Base-by-base conservation (phyloP, 1,140 invertebrate genomes). In the Drosophila suzukii region DNA sequence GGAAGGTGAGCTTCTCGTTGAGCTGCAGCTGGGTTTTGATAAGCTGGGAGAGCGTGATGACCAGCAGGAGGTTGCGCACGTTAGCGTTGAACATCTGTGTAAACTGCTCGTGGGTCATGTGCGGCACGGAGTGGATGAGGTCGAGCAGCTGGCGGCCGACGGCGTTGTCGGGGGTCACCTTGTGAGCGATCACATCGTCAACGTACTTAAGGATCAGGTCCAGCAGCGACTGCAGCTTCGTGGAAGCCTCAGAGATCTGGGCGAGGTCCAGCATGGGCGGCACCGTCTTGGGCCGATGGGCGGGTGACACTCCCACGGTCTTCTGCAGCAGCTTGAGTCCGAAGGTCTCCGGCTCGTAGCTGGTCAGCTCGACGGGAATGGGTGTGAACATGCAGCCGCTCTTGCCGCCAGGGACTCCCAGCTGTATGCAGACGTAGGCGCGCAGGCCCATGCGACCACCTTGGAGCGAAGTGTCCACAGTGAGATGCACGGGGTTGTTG, bases 311-410 rank as follows among this genome's bases (percentile, higher is more conserved):
- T 78, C 94, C 91, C 77, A 96, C 94, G 1, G 96, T 97, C 92
- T 97, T 97, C 77, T 96, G 94, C 84, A 96, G 96, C 34, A 97
- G 91, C 86, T 96, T 95, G 12, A 98, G 82, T 4, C 96, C 97
- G 51, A 96, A 95, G 51, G 95, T 95, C 95, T 99, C 98, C 32
- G 98, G 97, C 86, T 98, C 97, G 92, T 98, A 98, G 78, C 95
- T 96, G 12, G 94, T 95, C 13, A 98, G 94, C 89, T 97, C 95
- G 41, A 97, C 96, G 83, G 96, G 96, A 36, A 97, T 95, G 27
- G 97, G 97, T 3, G 98, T 98, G 91, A 99, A 99, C 98, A 99
- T 99, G 81, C 96, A 98, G 47, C 98, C 98, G 90, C 95, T 95
- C 83, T 98, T 98, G 50, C 97, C 97, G 62, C 96, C 96, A 24